These are phyloP conservation scores for Calcarius lapponicus DNA, from an alignment of 2,797 vertebrate species.

Conservation along the genomic window DNA sequence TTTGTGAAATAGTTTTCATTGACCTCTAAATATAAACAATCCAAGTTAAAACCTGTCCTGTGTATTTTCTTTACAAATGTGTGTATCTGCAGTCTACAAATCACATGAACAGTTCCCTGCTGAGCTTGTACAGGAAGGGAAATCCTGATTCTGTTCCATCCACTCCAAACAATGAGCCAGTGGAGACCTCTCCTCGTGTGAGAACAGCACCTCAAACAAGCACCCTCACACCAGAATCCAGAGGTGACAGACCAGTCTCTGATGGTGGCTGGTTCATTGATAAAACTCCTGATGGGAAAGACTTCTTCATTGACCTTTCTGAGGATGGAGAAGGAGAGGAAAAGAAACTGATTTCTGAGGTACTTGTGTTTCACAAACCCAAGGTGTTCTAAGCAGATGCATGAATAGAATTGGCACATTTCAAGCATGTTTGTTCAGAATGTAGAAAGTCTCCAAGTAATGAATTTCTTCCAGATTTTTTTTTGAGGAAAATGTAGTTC, in stretches of 20 bases:
- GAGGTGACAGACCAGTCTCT: slow-evolving; percentile 53
- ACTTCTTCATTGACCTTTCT: slow-evolving; percentile 83
- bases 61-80: neutral
- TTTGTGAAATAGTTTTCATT: neutral
- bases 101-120: slow-evolving; percentile 92
- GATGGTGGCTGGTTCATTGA: slow-evolving; percentile 90
- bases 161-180: slow-evolving; percentile 54
- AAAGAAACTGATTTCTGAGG: slow-evolving; percentile 36
- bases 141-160: slow-evolving; percentile 65
- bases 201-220: neutral
- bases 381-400: neutral
- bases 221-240: neutral
- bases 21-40: neutral
- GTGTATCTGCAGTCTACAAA: slow-evolving; percentile 79
- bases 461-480: neutral
- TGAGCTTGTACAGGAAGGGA: slow-evolving; percentile 88
- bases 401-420: neutral
- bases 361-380: neutral
- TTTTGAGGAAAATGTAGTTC: neutral
- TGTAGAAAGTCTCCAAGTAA: neutral
- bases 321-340: slow-evolving; percentile 76
- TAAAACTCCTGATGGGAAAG: slow-evolving; percentile 67
- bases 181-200: neutral
- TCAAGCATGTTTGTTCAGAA: neutral
- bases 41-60: neutral